Evolutionary conservation across 2,888 invertebrate genomes (phyloP).

Genomic region (Criorhina ranunculi): DNA sequence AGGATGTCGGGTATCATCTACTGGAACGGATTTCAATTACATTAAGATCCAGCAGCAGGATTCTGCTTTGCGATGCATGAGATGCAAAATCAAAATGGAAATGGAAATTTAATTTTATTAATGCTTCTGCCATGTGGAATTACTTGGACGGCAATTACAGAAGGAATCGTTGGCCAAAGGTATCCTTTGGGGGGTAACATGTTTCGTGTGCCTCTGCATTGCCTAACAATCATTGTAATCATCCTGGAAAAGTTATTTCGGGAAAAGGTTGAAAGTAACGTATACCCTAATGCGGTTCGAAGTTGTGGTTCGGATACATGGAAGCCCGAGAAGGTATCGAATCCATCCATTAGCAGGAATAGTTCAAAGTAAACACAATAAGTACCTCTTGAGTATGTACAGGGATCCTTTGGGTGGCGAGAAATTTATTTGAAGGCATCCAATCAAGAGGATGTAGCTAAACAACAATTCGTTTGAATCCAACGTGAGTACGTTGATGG

Average conservation of each 20-base stretch:
- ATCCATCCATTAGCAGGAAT: background rate
- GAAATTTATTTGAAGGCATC: background rate
- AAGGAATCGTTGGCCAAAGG: conserved; percentile 13
- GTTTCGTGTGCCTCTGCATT: conserved; percentile 16
- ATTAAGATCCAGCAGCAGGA: conserved; percentile 49
- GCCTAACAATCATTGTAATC: conserved; percentile 36
- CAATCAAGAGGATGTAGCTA: no score
- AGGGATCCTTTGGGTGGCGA: background rate
- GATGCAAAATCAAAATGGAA: conserved; percentile 37
- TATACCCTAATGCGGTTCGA: background rate
- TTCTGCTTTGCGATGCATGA: conserved; percentile 35
- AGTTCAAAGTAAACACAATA: background rate
- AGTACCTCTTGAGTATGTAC: background rate
- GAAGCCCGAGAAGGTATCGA: background rate
- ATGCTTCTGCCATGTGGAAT: conserved; percentile 46
- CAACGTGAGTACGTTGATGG: no score
- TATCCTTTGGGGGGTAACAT: conserved; percentile 30
- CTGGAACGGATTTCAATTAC: conserved; percentile 54
- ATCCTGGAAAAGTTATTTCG: background rate
- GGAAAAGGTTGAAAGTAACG: background rate
- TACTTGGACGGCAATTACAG: conserved; percentile 32
- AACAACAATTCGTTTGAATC: no score
- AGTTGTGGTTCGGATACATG: background rate
- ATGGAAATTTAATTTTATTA: conserved; percentile 73
- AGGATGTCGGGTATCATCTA: conserved; percentile 3